These are phyloP conservation scores for Clanis bilineata DNA, from an alignment of 2,888 invertebrate genomes.

Conservation along the genomic window DNA sequence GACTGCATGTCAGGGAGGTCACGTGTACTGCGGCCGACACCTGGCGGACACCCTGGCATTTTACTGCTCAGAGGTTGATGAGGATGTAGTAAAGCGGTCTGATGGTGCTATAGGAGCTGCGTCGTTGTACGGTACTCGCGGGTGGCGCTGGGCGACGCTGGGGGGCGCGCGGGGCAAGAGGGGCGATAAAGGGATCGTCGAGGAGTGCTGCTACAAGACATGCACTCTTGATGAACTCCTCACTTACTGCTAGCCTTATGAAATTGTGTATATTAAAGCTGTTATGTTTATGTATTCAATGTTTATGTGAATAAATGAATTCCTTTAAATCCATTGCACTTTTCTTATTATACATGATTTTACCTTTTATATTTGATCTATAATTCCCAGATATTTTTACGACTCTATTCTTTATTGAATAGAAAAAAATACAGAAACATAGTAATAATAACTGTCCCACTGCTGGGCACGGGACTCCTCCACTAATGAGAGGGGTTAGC, in stretches of 20 bases:
- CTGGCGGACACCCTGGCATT: background rate
- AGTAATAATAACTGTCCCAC: no score
- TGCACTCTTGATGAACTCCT: slow-evolving; percentile 4
- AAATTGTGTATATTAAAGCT: no score
- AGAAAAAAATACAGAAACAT: no score
- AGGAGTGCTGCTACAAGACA: slow-evolving; percentile 14
- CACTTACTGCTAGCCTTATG: background rate
- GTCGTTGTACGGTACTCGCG: background rate
- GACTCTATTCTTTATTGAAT: no score
- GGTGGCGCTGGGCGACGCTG: background rate
- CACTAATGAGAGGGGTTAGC: no score
- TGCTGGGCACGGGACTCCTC: no score
- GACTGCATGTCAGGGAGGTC: background rate
- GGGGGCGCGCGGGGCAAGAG: background rate
- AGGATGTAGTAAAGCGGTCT: slow-evolving; percentile 4
- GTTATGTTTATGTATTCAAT: no score
- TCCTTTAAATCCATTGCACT: no score
- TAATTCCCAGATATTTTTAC: no score
- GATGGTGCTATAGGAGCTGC: background rate
- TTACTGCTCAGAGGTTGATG: background rate
- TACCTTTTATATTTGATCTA: no score
- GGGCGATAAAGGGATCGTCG: slow-evolving; percentile 4
- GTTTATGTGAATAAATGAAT: no score
- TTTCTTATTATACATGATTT: no score
- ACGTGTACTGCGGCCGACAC: background rate